Base-by-base conservation (phyloP, 1,140 invertebrate genomes). In the Orchesella cincta region DNA sequence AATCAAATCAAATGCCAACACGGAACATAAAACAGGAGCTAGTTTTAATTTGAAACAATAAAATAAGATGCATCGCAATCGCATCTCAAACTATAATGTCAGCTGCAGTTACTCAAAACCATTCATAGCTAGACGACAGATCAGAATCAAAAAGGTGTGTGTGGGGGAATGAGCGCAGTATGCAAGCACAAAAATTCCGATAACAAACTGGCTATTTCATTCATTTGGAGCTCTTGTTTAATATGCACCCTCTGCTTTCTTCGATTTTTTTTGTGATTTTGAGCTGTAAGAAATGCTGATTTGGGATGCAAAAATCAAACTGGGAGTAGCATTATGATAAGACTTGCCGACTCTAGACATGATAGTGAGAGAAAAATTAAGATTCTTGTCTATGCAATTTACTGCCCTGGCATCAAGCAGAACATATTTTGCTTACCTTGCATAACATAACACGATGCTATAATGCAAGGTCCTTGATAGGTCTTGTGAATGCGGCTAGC, bases 31-130 rank as follows among this genome's bases (percentile, higher is more conserved):
- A 57, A 57, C 52, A 57, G 52, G 52, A 57, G 52, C 52, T 14
- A 57, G 52, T n/a, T 57, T 57, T 57, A 57, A 57, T 57, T 57
- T 57, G 52, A 57, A 57, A 26, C 52, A 57, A 57, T 57, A 57
- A 57, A 57, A 57, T 57, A 57, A 57, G 52, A 57, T 57, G 8
- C 20, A 46, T n/a, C n/a, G 20, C 8, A 46, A 46, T 8, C 39
- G 8, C 20, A 20, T 20, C 39, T 12, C 39, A 12, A 46, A 12
- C 39, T 46, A 12, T 20, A 12, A 46, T 8, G 8, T 46, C 39
- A 46, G 20, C 8, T 46, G 20, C 39, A 8, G 20, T 46, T 20
- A 46, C 20, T 46, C 39, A 12, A 12, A 46, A 46, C 8, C 8
- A 12, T 46, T 46, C 39, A 12, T 20, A 8, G 8, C 20, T 46